Base-by-base conservation (phyloP, 2,797 vertebrate species). In the Setipinna tenuifilis region DNA sequence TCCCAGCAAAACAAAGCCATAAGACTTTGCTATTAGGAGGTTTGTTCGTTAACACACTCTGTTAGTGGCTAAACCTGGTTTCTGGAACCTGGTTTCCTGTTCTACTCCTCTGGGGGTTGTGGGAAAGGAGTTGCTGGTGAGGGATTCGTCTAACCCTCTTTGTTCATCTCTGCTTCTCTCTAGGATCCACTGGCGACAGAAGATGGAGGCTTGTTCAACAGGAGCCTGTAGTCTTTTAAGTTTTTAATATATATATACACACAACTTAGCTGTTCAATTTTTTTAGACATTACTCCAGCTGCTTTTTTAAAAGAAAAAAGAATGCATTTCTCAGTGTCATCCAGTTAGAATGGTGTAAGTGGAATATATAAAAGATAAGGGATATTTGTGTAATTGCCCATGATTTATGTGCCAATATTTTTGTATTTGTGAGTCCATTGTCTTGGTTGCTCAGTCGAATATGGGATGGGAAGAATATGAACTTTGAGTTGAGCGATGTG, bases 151-250 rank as follows among this genome's bases (percentile, higher is more conserved):
- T 59, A 59, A 17, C 14, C 35, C 21, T 44, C 31, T 21, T 78
- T 3, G 50, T 54, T 14, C 50, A 41, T 44, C 71, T 44, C 71
- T 78, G 6, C 17, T 41, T 31, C 71, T 17, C 31, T 89, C 46
- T 87, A 95, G 94, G 91, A 90, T 19, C 87, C 88, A 89, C 0
- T 86, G 78, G 84, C 87, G 87, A 87, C 88, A 88, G 86, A 87
- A 46, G 86, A 58, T 83, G 86, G 61, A 86, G 86, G 89, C 86
- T n/a, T 83, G 90, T 83, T 87, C 83, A 87, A 92, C 93, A 87
- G 90, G 92, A 90, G 89, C 86, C 84, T 90, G 82, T 93, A 88
- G 92, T 95, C 71, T 78, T 95, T 95, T 93, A 94, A 88, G 86
- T 82, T 90, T 91, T 78, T 19, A 41, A 78, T 21, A 9, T 54